Evolutionary conservation across 2,113 vertebrate species (phyloP).

Genomic region (Cavia aperea): DNA sequence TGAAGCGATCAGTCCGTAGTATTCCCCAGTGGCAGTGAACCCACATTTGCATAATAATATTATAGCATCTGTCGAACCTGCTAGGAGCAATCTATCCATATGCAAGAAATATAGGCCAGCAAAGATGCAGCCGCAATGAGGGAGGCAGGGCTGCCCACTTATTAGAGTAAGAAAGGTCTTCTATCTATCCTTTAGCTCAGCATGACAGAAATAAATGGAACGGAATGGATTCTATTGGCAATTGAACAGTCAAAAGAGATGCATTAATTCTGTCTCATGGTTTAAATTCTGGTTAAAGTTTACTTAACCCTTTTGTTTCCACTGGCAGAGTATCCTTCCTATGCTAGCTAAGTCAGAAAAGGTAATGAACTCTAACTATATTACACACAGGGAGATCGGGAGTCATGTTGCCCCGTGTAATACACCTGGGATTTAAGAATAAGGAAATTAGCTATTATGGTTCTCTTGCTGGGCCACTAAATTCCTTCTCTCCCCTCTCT

Average conservation of each 20-base stretch:
- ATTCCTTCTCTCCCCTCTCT: neutral
- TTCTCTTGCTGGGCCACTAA: neutral
- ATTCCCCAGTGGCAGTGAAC: conserved; percentile 56
- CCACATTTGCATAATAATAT: conserved; percentile 70
- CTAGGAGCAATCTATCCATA: conserved; percentile 56
- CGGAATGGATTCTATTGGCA: conserved; percentile 61
- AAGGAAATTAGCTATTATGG: neutral
- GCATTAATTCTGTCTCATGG: conserved; percentile 51
- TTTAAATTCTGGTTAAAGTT: conserved; percentile 60
- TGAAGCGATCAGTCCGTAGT: conserved; percentile 64
- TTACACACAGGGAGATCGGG: neutral
- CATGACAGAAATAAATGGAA: conserved; percentile 62
- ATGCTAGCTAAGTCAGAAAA: neutral
- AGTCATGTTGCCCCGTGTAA: neutral
- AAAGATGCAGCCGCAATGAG: conserved; percentile 55
- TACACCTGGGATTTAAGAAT: rapidly evolving
- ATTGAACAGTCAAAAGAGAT: conserved; percentile 65
- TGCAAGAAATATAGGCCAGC: conserved; percentile 65
- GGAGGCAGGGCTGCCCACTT: conserved; percentile 54
- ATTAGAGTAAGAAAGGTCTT: conserved; percentile 61
- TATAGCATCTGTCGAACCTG: conserved; percentile 61
- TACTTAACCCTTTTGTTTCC: conserved; percentile 48
- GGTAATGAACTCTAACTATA: neutral
- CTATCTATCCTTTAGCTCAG: conserved; percentile 58
- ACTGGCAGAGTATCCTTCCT: neutral